Base-by-base conservation (phyloP, 2,888 invertebrate species). In the Stenodema calcarata region DNA sequence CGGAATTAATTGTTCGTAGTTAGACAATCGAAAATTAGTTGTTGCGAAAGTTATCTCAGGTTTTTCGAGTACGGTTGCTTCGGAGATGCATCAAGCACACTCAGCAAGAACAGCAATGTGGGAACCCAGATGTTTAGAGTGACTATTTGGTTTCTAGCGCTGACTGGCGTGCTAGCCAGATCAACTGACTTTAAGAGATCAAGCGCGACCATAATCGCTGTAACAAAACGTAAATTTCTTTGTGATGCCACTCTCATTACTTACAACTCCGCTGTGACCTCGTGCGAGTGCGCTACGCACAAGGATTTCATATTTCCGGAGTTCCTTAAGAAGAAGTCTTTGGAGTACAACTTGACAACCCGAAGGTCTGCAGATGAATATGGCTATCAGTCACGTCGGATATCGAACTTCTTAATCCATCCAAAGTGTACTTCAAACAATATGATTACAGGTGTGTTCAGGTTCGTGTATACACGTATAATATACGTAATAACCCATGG, bases 341-440 rank as follows among this genome's bases (percentile, higher is more conserved):
- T 14, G 7, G 16, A 44, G 44, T 44, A 44, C 44, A 9, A 14
- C 44, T 4, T 78, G 18, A 44, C 41, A 6, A 41, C 75, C 30
- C 30, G 47, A 23, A 23, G 27, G 23, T n/a, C 7, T 54, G 18
- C 1, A 18, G 0, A n/a, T 4, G 2, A 54, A 7, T 2, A 54
- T 9, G 62, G 62, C 23, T 62, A 62, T 23, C 23, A 23, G 12
- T 18, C 11, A 1, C 23, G 7, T 2, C 1, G 23, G 7, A 18
- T 62, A 6, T 2, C 2, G 23, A 4, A 78, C 3, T 78, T 44
- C 16, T 11, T 23, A 14, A 28, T 80, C 47, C 80, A 80, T 28
- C 80, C 80, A 11, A 80, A 80, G 54, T 80, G 80, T 28, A 30
- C 80, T 27, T 80, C 80, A 14, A 7, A 54, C 50, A 18, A 30